Evolutionary conservation across 1,140 invertebrate genomes (phyloP), one percentile per base, ranked within the genome.

Genomic region (Gryon sp.): DNA sequence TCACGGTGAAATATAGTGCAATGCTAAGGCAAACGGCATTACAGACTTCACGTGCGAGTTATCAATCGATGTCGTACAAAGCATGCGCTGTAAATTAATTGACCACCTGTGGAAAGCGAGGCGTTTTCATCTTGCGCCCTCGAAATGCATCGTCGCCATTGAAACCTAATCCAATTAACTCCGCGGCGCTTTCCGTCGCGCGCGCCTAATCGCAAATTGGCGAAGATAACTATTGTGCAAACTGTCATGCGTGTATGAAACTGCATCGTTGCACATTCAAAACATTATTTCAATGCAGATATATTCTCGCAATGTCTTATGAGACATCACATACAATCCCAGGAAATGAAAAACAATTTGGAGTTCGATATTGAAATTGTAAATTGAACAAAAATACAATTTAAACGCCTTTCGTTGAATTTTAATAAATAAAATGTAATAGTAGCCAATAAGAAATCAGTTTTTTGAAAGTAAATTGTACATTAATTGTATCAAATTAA

Each of bases 141-240:
- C 9, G 38, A 72, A 70, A 72, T 26, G 62, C 55, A 72, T 66
- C 65, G 65, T 52, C 66, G 53, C 60, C 62, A 70, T 72, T 77
- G 66, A 72, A 77, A 72, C 55, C 66, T 77, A 77, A 77, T 77
- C 74, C 74, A 77, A 77, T 77, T 72, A 77, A 77, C 66, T 57
- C n/a, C 74, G 55, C 73, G 40, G 59, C 30, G 57, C 65, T 70
- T 76, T 76, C 65, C 66, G 65, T 32, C 28, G 15, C 45, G 20
- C 60, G 72, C 43, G 43, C 43, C 74, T 77, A 72, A 72, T 77
- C 74, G 62, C 62, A 43, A 69, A 34, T 55, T 12, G 40, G 45
- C 43, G 63, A 66, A 53, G 65, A 66, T 70, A 69, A 66, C 52
- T 16, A 66, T 76, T 76, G 73, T 59, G 57, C 57, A 59, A 52